A percentile compares a stretch with the other conserved stretches of the same genome.
Evolutionary conservation across 1,140 invertebrate species (phyloP).

Genomic region (Drosophila equinoxialis): DNA sequence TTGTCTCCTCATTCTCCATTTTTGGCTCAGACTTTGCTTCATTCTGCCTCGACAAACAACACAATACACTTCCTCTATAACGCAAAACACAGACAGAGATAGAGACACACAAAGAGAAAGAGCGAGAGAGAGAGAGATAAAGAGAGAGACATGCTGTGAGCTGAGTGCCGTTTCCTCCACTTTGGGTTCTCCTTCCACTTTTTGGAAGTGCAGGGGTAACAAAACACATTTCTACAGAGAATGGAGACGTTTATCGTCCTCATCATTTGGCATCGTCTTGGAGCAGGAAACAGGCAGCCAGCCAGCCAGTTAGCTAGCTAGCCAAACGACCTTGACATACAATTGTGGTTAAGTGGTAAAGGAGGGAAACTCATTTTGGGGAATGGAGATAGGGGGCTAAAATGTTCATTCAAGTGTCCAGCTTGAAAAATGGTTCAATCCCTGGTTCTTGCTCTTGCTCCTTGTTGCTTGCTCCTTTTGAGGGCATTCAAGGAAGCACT

Average conservation of each 20-base stretch:
- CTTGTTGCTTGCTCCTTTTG: slow-evolving; percentile 26
- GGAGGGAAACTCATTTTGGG: not conserved
- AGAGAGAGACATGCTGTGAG: not conserved
- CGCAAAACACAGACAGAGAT: slow-evolving; percentile 33
- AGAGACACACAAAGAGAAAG: not conserved
- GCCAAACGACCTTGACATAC: slow-evolving; percentile 72
- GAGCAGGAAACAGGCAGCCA: slow-evolving; percentile 67
- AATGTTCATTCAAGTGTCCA: slow-evolving; percentile 73
- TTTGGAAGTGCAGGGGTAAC: not conserved
- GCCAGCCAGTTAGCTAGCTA: slow-evolving; percentile 19
- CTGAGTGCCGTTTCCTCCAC: not conserved
- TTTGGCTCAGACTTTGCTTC: slow-evolving; percentile 12
- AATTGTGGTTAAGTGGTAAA: slow-evolving; percentile 33
- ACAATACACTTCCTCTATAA: slow-evolving; percentile 65
- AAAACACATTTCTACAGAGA: slow-evolving; percentile 40
- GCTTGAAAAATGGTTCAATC: slow-evolving; percentile 70
- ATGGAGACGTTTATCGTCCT: slow-evolving; percentile 73
- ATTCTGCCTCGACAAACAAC: slow-evolving; percentile 25
- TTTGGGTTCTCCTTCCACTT: not conserved
- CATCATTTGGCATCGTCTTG: slow-evolving; percentile 73
- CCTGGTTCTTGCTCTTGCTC: slow-evolving; percentile 16
- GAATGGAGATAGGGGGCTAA: slow-evolving; percentile 17
- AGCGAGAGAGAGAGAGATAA: slow-evolving; percentile 27
- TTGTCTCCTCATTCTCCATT: slow-evolving; percentile 41
- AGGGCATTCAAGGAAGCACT: slow-evolving; percentile 57